Conservation (phyloP, 2,888 invertebrate genomes). For the Antheraea yamamai region DNA sequence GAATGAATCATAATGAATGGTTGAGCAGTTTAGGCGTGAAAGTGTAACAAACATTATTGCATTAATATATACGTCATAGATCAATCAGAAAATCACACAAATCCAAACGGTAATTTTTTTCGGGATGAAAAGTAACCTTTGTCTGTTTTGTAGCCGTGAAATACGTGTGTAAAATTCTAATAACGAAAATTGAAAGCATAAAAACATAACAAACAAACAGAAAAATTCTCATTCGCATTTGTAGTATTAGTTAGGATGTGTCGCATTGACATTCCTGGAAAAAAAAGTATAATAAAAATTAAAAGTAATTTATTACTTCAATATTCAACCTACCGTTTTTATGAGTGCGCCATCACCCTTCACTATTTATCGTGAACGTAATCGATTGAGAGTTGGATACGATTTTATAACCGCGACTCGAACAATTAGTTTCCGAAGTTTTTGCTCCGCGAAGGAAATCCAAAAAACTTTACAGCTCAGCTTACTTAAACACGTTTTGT, state of each 20-base stretch:
- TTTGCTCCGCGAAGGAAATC: slow-evolving; percentile 42
- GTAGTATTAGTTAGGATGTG: not conserved
- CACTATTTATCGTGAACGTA: slow-evolving; percentile 52
- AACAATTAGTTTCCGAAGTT: slow-evolving; percentile 51
- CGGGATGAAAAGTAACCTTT: no score
- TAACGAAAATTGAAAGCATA: no score
- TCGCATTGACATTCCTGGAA: not conserved
- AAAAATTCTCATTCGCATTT: not conserved
- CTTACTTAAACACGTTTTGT: slow-evolving; percentile 58
- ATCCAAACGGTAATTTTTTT: no score
- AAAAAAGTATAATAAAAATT: slow-evolving; percentile 9
- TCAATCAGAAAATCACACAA: no score
- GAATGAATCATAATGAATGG: no score
- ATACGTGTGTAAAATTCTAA: no score
- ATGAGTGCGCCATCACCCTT: slow-evolving; percentile 50
- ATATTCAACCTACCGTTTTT: slow-evolving; percentile 72
- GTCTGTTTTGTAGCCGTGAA: no score
- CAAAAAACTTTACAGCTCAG: slow-evolving; percentile 57
- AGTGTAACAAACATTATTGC: no score
- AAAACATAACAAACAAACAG: no score
- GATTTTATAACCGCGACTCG: slow-evolving; percentile 45
- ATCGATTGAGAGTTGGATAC: slow-evolving; percentile 51
- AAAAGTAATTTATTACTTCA: slow-evolving; percentile 40
- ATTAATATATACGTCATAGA: no score
- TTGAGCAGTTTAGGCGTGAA: no score